A percentile compares a stretch with the other conserved stretches of the same genome.
These are phyloP conservation scores for Aspidapion aeneum DNA, from an alignment of 2,888 invertebrate genomes.

Conservation along the genomic window DNA sequence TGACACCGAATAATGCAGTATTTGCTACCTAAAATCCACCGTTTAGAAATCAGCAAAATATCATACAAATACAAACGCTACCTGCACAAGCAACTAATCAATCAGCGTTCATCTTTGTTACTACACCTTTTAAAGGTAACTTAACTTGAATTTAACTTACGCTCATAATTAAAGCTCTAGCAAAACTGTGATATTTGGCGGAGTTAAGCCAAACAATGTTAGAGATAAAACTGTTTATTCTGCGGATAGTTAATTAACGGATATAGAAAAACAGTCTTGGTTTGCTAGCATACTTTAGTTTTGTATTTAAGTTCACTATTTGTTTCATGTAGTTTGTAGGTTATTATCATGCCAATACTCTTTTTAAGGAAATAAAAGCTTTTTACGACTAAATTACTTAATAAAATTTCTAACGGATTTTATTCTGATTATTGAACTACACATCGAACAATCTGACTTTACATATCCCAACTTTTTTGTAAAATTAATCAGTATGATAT, in stretches of 20 bases:
- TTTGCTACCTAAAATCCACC: background rate
- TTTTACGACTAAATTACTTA: too few relatives aligned
- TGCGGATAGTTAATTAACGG: constrained; percentile 56
- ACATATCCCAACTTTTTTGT: too few relatives aligned
- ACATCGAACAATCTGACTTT: too few relatives aligned
- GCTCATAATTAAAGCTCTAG: background rate
- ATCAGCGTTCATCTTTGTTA: constrained; percentile 20
- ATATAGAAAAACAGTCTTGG: constrained; percentile 58
- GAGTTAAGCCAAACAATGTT: background rate
- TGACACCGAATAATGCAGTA: background rate
- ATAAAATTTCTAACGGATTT: too few relatives aligned
- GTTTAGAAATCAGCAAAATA: background rate
- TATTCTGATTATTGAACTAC: too few relatives aligned
- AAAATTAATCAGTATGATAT: too few relatives aligned
- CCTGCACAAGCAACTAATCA: constrained; percentile 10
- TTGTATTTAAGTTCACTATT: too few relatives aligned
- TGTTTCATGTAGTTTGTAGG: too few relatives aligned
- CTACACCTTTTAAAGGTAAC: background rate
- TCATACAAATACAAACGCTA: background rate
- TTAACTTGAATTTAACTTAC: too few relatives aligned
- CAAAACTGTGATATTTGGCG: background rate
- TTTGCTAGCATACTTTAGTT: too few relatives aligned
- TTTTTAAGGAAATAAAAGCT: too few relatives aligned
- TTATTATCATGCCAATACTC: too few relatives aligned
- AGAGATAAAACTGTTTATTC: constrained; percentile 49